These are phyloP conservation scores for Cygnus atratus DNA, from an alignment of 2,113 vertebrate species.

Conservation along the genomic window DNA sequence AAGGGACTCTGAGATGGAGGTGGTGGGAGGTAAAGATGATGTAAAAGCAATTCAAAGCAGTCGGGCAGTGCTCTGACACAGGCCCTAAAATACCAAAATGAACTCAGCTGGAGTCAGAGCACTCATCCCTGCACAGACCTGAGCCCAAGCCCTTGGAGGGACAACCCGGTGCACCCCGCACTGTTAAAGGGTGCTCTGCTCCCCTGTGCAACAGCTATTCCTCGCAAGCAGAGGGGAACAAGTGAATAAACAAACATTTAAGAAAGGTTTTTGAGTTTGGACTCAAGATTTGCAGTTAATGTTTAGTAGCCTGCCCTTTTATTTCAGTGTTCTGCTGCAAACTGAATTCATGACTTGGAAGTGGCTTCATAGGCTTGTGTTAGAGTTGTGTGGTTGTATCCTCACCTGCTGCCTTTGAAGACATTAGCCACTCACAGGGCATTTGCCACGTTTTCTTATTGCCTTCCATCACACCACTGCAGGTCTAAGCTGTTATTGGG, in stretches of 20 bases:
- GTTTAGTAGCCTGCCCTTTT: neutral
- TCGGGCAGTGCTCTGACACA: neutral
- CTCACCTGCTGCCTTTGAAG: neutral
- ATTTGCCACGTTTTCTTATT: neutral
- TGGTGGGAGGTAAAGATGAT: neutral
- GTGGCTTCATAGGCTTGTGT: neutral
- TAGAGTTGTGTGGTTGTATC: neutral
- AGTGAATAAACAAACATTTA: neutral
- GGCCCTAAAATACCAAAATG: neutral
- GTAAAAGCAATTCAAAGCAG: neutral
- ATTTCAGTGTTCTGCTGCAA: neutral
- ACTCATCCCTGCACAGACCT: neutral
- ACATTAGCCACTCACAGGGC: neutral
- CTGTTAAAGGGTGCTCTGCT: neutral
- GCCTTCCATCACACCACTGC: neutral
- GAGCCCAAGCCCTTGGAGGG: accelerated
- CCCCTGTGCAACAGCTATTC: neutral
- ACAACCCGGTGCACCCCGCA: neutral
- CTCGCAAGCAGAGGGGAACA: neutral
- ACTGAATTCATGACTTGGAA: neutral
- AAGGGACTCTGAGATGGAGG: neutral
- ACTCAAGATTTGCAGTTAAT: neutral
- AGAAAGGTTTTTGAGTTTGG: neutral
- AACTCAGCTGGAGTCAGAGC: neutral
- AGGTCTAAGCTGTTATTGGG: accelerated